Evolutionary conservation across 2,113 vertebrate genomes (phyloP).

Genomic region (Centropus bengalensis): DNA sequence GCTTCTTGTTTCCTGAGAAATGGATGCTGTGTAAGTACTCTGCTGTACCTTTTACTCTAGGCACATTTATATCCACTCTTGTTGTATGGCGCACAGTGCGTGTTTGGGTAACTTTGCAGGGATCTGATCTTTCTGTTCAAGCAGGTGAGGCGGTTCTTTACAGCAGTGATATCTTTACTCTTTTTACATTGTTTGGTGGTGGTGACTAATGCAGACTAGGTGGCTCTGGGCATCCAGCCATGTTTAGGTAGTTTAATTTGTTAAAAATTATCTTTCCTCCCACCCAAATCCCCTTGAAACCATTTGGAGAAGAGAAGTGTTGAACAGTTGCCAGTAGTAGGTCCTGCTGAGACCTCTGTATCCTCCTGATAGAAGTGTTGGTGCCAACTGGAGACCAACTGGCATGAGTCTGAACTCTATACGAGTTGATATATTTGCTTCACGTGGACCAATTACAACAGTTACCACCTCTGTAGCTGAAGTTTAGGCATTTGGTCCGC

Average conservation of each 20-base stretch:
- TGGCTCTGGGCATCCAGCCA: conserved; percentile 58
- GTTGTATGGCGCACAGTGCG: background rate
- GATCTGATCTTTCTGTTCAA: background rate
- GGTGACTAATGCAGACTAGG: conserved; percentile 41
- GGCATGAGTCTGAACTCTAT: conserved; percentile 54
- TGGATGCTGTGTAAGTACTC: background rate
- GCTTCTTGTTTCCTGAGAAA: background rate
- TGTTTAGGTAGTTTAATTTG: conserved; percentile 68
- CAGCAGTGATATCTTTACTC: conserved; percentile 16
- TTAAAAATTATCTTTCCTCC: conserved; percentile 64
- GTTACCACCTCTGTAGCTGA: conserved; percentile 55
- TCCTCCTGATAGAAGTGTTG: conserved; percentile 46
- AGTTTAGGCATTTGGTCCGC: background rate
- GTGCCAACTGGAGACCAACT: conserved; percentile 64
- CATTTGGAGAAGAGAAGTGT: conserved; percentile 59
- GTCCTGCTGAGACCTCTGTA: conserved; percentile 62
- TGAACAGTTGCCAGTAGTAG: conserved; percentile 60
- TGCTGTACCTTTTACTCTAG: background rate
- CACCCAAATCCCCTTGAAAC: conserved; percentile 60
- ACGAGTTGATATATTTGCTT: conserved; percentile 37
- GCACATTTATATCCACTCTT: background rate
- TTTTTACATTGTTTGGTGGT: background rate
- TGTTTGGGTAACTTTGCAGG: background rate
- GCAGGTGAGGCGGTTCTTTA: background rate
- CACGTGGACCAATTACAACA: conserved; percentile 57